Percentiles rank a stretch among this genome's conserved stretches.
phyloP scores from a whole-genome alignment of 2,113 vertebrate genomes.

The Thryonomys swinderianus region DNA sequence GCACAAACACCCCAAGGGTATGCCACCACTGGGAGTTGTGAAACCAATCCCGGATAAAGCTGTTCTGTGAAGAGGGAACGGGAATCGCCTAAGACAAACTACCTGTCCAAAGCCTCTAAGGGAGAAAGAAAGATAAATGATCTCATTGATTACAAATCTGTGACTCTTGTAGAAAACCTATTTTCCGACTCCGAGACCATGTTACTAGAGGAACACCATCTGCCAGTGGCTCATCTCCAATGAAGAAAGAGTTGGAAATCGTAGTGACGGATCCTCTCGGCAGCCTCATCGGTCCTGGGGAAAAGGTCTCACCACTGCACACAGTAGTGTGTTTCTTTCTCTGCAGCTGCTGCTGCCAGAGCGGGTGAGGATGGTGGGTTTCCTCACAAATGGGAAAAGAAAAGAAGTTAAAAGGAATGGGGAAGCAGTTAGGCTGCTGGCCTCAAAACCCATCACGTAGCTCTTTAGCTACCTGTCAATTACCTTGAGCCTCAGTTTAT shows the following conservation, averaged over 20 bases:
- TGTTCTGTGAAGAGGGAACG: conserved; percentile 61
- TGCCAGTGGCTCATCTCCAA: conserved; percentile 37
- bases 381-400: background rate
- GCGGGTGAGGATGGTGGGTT: background rate
- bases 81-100: conserved; percentile 72
- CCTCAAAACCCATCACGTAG: background rate
- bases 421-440: background rate
- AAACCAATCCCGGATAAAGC: conserved; percentile 66
- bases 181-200: conserved; percentile 15
- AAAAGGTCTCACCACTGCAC: background rate
- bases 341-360: background rate
- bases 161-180: conserved; percentile 58
- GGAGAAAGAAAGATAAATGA: conserved; percentile 68
- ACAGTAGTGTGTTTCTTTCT: background rate
- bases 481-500: background rate
- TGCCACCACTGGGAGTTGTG: conserved; percentile 46
- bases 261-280: conserved; percentile 12
- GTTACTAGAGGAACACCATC: background rate
- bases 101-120: conserved; percentile 19
- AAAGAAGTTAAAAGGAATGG: background rate
- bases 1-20: conserved; percentile 32
- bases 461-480: background rate
- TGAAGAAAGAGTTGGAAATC: conserved; percentile 49
- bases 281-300: conserved; percentile 19
- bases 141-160: conserved; percentile 65